These are phyloP conservation scores for Drosophila neonasuta DNA, from an alignment of 2,888 invertebrate genomes.

Conservation along the genomic window DNA sequence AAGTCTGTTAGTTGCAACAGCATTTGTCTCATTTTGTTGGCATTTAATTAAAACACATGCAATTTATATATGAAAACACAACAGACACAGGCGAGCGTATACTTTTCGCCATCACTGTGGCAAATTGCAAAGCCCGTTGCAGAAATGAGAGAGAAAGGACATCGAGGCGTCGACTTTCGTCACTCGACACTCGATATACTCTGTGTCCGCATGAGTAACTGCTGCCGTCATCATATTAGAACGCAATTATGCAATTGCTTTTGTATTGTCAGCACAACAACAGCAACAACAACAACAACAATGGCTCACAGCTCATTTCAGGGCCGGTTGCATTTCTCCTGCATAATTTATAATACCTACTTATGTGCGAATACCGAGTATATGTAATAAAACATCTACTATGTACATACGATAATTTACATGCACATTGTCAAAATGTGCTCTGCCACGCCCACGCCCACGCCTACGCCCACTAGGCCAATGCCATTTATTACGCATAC, in stretches of 20 bases:
- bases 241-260: slow-evolving; percentile 69
- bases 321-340: slow-evolving; percentile 35
- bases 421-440: slow-evolving; percentile 31
- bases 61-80: slow-evolving; percentile 31
- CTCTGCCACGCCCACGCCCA: slow-evolving; percentile 26
- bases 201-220: slow-evolving; percentile 32
- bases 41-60: slow-evolving; percentile 67
- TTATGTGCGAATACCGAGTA: slow-evolving; percentile 7
- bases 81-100: slow-evolving; percentile 1
- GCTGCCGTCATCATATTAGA: slow-evolving; percentile 69
- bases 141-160: slow-evolving; percentile 7
- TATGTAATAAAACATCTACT: neutral
- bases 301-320: slow-evolving; percentile 22
- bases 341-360: slow-evolving; percentile 63
- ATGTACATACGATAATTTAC: slow-evolving; percentile 13
- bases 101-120: slow-evolving; percentile 10
- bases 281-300: slow-evolving; percentile 5
- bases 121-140: neutral
- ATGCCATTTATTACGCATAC: slow-evolving; percentile 48
- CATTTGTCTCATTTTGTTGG: slow-evolving; percentile 55
- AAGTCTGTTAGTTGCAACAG: slow-evolving; percentile 18
- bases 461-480: slow-evolving; percentile 25
- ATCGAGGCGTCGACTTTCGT: slow-evolving; percentile 8
- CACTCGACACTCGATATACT: neutral
- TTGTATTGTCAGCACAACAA: slow-evolving; percentile 38